Base-by-base conservation (phyloP, 2,888 invertebrate species). In the Cantharis flavilabris region DNA sequence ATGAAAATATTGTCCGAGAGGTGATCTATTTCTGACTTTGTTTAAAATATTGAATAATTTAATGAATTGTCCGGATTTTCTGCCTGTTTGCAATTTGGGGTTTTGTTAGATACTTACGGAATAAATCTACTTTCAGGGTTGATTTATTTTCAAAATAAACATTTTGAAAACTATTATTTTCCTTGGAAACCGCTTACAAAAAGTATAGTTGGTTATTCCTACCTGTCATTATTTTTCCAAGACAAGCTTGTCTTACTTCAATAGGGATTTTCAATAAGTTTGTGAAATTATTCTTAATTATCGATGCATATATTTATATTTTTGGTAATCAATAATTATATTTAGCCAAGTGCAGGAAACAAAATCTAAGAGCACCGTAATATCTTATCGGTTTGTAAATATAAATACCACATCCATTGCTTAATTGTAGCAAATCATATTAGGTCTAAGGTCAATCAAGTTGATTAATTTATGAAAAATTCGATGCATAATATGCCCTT, bases 381-480 rank as follows among this genome's bases (percentile, higher is more conserved):
- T 49, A 69, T 73, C 73, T 73, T 73, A 73, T 73, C 73, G 67
- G 33, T 70, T 23, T 63, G 13, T 20, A 23, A 49, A 64, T 14
- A 71, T 16, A 71, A 14, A 18, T 14, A 70, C 70, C 74, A 74
- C 74, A 70, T 74, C 74, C 74, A 74, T n/a, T 64, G 18, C 28
- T 64, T 64, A 74, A 74, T 71, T 75, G 62, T 67, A 62, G 67
- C 62, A 67, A 69, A 75, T 63, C 65, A 72, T 71, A 71, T 18
- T 49, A 71, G 75, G 75, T 75, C 75, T 65, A 28, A 30, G 71
- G 75, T 67, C 70, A 71, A 75, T 63, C 26, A 64, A 65, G 62
- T 74, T 74, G 70, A 73, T 73, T 73, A 62, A 73, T 62, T 28
- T 73, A 69, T 69, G 69, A 33, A 74, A 63, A 64, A 70, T 69